Evolutionary conservation across 2,113 vertebrate genomes (phyloP).

Genomic region (Oncorhynchus gorbuscha): DNA sequence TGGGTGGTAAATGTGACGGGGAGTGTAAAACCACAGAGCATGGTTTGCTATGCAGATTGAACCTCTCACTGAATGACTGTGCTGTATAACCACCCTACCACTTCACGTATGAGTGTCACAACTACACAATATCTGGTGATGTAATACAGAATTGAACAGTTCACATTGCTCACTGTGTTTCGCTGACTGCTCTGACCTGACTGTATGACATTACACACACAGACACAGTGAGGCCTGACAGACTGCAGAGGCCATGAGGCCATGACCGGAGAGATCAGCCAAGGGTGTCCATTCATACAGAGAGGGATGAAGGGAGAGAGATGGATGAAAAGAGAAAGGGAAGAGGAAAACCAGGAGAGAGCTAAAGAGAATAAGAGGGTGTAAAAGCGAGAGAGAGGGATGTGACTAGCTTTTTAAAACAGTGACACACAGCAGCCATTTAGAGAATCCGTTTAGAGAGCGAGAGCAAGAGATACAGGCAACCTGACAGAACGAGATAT

Average conservation of each 20-base stretch:
- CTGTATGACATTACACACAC: constrained; percentile 4
- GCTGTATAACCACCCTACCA: constrained; percentile 21
- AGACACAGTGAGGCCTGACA: constrained; percentile 46
- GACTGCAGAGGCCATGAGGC: constrained; percentile 60
- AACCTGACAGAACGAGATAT: neutral
- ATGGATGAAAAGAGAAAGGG: constrained; percentile 29
- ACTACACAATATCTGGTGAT: constrained; percentile 46
- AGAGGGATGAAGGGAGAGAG: constrained; percentile 37
- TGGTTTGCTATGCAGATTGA: constrained; percentile 10
- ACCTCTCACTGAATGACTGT: neutral
- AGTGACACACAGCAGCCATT: constrained; percentile 70
- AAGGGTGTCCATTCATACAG: constrained; percentile 54
- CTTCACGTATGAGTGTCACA: constrained; percentile 47
- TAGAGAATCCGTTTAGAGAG: constrained; percentile 19
- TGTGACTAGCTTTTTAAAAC: constrained; percentile 73
- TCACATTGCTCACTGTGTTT: constrained; percentile 51
- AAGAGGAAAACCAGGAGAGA: constrained; percentile 41
- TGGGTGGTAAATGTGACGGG: neutral
- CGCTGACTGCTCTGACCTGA: neutral
- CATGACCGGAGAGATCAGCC: constrained; percentile 48
- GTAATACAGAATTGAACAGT: constrained; percentile 55
- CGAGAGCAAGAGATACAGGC: constrained; percentile 33
- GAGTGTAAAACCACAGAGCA: constrained; percentile 9
- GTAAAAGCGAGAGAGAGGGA: constrained; percentile 48
- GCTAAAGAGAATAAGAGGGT: constrained; percentile 3